Conservation (phyloP, 2,113 vertebrate genomes). For the Plestiodon gilberti region DNA sequence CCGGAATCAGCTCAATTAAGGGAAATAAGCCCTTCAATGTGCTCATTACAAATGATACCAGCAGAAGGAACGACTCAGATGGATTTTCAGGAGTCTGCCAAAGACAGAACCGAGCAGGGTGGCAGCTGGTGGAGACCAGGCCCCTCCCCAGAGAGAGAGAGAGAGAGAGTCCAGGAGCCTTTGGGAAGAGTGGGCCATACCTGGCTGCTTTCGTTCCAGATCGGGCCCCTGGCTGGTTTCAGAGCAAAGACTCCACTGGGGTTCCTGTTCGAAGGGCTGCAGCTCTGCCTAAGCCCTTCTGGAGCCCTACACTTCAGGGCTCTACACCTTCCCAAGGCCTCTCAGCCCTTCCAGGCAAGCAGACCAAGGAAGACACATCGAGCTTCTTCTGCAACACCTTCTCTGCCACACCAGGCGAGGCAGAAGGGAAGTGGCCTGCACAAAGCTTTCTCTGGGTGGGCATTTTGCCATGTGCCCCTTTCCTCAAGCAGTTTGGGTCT, state of each 20-base stretch:
- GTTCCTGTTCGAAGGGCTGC: background rate
- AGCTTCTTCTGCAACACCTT: background rate
- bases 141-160: background rate
- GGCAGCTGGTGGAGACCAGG: background rate
- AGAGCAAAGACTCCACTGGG: fast-evolving
- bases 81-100: background rate
- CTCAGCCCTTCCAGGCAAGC: background rate
- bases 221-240: background rate
- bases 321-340: background rate
- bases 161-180: background rate
- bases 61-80: background rate
- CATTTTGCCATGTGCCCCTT: too few relatives aligned
- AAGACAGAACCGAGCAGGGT: background rate
- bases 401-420: background rate
- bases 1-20: constrained; percentile 35
- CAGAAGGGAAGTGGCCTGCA: background rate
- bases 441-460: background rate
- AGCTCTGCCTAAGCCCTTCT: background rate
- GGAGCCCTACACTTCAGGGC: background rate
- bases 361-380: background rate
- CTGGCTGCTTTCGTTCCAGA: background rate
- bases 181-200: background rate
- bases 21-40: background rate
- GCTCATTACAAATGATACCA: background rate
- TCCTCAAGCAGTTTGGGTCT: background rate